phyloP scores from a whole-genome alignment of 2,888 invertebrate genomes.

The Gryllus longicercus region DNA sequence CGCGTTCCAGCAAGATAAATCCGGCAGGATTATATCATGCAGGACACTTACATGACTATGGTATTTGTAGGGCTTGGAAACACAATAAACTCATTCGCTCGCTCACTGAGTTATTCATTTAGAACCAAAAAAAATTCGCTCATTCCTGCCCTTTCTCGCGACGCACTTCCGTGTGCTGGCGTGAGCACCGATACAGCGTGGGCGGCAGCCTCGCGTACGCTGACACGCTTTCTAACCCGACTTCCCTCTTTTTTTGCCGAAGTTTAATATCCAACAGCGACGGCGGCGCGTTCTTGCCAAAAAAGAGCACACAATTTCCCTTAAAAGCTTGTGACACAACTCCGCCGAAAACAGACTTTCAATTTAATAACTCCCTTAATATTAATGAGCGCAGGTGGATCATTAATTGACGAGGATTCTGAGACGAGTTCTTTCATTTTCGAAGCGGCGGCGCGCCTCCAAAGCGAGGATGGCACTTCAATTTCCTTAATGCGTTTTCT shows the following conservation, averaged over 20 bases:
- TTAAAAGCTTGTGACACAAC: neutral
- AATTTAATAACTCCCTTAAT: neutral
- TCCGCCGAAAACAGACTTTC: neutral
- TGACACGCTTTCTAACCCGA: too few relatives aligned
- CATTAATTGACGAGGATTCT: neutral
- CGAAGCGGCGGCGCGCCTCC: neutral
- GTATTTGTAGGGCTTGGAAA: too few relatives aligned
- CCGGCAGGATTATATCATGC: too few relatives aligned
- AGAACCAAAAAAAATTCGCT: too few relatives aligned
- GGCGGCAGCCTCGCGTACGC: too few relatives aligned
- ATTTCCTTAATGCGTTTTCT: constrained; percentile 17
- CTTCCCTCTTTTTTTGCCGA: neutral
- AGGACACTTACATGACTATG: too few relatives aligned
- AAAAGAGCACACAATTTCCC: constrained; percentile 4
- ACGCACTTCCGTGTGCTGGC: too few relatives aligned
- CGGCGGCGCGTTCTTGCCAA: neutral
- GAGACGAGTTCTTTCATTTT: neutral
- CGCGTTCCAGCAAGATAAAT: too few relatives aligned
- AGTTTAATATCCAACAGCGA: neutral
- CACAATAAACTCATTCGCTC: too few relatives aligned
- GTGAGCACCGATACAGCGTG: too few relatives aligned
- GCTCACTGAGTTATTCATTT: too few relatives aligned
- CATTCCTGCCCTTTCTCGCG: too few relatives aligned
- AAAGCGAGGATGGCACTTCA: neutral
- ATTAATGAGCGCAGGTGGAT: neutral